Base-by-base conservation (phyloP, 2,888 invertebrate species). In the Drosophila flavopinicola region DNA sequence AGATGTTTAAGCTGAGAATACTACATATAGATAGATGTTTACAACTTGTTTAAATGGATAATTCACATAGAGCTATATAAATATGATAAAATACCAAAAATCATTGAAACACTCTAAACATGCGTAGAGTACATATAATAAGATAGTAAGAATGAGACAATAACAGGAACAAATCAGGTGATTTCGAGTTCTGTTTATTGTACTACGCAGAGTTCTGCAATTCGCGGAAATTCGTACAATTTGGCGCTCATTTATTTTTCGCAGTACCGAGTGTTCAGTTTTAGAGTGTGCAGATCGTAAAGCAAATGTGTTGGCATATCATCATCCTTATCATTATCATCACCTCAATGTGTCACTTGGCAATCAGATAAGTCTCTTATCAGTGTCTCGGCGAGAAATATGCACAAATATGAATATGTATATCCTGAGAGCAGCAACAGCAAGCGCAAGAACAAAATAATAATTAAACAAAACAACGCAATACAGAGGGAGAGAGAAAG, bases 331-430 rank as follows among this genome's bases (percentile, higher is more conserved):
- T 58, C 59, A 59, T 37, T 11, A 58, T 64, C 51, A 68, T 52
- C 68, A 73, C 77, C 77, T 57, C 38, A 77, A 73, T 76, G 59
- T 74, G 77, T 68, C 73, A 59, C 54, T 64, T 54, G 47, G 54
- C 53, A 68, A 73, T 68, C 68, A 65, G 73, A 77, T 76, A 73
- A 68, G 51, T 15, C 39, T 35, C 49, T 73, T 77, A 76, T 76
- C 77, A 65, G 17, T 44, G 52, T 56, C 39, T 73, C 33, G 61
- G 20, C 56, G 56, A 32, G 56, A 54, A 35, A 25, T 33, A 15
- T 47, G 30, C 30, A 39, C 20, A 33, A 25, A 47, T 11, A 39
- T 13, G 3, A 20, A 6, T 20, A 24, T 2, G 10, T 47, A 9
- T 20, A 27, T 37, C 61, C 61, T 51, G 61, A 6, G 7, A 25